Evolutionary conservation across 1,140 invertebrate genomes (phyloP), one percentile per base, ranked within the genome.

Genomic region (Bombus consobrinus): DNA sequence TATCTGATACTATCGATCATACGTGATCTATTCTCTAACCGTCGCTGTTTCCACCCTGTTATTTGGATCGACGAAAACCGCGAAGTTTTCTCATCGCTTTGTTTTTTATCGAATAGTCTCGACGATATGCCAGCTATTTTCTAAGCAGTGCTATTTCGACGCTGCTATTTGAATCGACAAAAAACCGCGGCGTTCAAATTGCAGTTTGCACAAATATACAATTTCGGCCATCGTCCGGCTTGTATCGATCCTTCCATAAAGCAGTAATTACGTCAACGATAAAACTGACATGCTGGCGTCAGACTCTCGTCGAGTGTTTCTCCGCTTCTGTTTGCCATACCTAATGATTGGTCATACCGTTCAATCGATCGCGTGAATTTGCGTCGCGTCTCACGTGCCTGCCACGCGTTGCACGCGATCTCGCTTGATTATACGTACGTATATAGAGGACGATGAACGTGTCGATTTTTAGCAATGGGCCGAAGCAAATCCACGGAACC

Each of bases 401-500:
- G 15, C 10, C 34, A 57, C 28, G 10, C 64, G 22, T n/a, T n/a
- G 22, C 43, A 62, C 22, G 25, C 25, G 34, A 53, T 68, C 66
- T 71, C 34, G 12, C 37, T 28, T 5, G 43, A 80, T 18, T 22
- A 37, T 9, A 28, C 66, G 32, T 22, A 34, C 28, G 18, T 53
- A 53, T 22, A 2, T 8, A 22, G 18, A n/a, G 5, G 13, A 41
- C 28, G 13, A 72, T 9, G 39, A 72, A 43, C 69, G 6, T 13
- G 12, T 43, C 9, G 32, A 41, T 10, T 68, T 72, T 62, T 18
- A 85, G 77, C 13, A 25, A 91, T 92, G 88, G 34, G 64, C 1
- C 86, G 87, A 39, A 77, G 68, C 5, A 90, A 90, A 69, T 75
- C 89, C 1, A 28, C 84, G 13, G 90, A 90, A 32, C 68, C 68